Conservation (phyloP, 1,140 invertebrate genomes). For the Calephelis nemesis region DNA sequence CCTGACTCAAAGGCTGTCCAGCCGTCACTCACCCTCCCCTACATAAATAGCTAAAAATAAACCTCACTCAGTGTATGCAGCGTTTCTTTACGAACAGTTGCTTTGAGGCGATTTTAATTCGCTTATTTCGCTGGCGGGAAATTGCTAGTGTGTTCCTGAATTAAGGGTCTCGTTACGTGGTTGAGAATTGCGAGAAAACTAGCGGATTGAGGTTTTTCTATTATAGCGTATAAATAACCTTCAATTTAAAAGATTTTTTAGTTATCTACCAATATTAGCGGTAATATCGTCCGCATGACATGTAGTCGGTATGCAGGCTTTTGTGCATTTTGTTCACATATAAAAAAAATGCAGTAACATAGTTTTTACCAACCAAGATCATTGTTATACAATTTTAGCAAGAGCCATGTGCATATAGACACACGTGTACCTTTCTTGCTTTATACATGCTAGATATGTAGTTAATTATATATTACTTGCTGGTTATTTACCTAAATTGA, state of each 20-base stretch:
- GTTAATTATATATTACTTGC: too few species aligned
- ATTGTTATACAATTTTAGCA: not conserved
- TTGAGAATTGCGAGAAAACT: not conserved
- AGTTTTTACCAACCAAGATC: too few species aligned
- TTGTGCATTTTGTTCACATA: too few species aligned
- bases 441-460: too few species aligned
- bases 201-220: not conserved
- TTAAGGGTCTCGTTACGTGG: slow-evolving; percentile 37
- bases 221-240: too few species aligned
- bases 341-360: too few species aligned
- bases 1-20: slow-evolving; percentile 58
- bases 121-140: slow-evolving; percentile 65
- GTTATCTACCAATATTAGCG: not conserved
- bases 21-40: slow-evolving; percentile 50
- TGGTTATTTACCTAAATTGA: too few species aligned
- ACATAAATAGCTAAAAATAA: slow-evolving; percentile 64
- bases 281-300: not conserved
- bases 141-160: slow-evolving; percentile 63
- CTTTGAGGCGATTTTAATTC: slow-evolving; percentile 74
- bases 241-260: too few species aligned
- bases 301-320: too few species aligned
- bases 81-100: slow-evolving; percentile 65
- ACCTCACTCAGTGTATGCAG: slow-evolving; percentile 48
- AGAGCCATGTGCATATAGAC: not conserved
- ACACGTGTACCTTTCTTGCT: too few species aligned